These are phyloP conservation scores for Collichthys lucidus DNA, from an alignment of 2,113 vertebrate genomes.

Conservation along the genomic window DNA sequence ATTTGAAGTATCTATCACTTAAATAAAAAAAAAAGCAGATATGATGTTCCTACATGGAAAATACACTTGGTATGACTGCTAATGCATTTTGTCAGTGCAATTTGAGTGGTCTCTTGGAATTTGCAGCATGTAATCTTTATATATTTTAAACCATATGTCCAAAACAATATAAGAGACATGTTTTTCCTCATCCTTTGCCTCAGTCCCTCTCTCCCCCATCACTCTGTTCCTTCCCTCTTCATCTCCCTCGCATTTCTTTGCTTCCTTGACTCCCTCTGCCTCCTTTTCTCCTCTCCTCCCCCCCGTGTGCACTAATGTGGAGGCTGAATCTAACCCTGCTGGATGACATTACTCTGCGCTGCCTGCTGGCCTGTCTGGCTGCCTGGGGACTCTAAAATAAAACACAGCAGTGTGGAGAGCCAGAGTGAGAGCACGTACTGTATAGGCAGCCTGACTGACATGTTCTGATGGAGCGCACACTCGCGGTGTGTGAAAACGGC, in stretches of 20 bases:
- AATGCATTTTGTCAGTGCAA: constrained; percentile 15
- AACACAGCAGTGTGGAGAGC: constrained; percentile 72
- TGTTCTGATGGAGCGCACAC: constrained; percentile 68
- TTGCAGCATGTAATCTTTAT: constrained; percentile 15
- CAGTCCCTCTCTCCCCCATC: not conserved
- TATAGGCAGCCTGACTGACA: constrained; percentile 74
- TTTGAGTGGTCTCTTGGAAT: constrained; percentile 1
- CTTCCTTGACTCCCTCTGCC: constrained; percentile 34
- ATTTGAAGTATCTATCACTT: not conserved
- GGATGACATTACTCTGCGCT: constrained; percentile 79
- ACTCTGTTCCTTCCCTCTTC: constrained; percentile 17
- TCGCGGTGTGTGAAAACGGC: constrained; percentile 47
- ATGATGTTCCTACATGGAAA: not conserved
- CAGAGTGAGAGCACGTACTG: constrained; percentile 68
- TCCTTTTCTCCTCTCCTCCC: constrained; percentile 31
- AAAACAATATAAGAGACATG: not conserved
- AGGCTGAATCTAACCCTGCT: constrained; percentile 78
- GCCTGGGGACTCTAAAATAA: constrained; percentile 81
- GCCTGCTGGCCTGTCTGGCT: constrained; percentile 77
- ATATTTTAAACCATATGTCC: constrained; percentile 22
- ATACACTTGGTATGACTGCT: not conserved
- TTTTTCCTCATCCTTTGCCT: constrained; percentile 22
- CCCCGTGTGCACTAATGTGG: constrained; percentile 68
- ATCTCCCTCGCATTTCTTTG: constrained; percentile 33
- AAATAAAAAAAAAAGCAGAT: constrained; percentile 8